Percentiles rank a stretch among this genome's conserved stretches.
Conservation (phyloP, 2,888 invertebrate genomes). For the Odontomyia ornata region DNA sequence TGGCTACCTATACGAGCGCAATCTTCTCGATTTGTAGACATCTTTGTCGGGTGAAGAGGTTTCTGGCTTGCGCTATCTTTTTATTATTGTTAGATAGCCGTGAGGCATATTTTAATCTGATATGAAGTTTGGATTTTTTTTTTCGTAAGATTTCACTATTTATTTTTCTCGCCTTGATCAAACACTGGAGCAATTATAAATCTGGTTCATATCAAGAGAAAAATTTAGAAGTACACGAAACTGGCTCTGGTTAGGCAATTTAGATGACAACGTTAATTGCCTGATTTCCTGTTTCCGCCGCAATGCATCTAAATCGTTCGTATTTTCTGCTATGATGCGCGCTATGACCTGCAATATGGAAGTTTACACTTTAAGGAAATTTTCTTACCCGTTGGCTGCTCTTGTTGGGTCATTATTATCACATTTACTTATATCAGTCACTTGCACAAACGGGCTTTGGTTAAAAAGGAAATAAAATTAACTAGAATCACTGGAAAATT, state of each 20-base stretch:
- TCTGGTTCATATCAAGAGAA: neutral
- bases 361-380: neutral
- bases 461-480: no score
- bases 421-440: no score
- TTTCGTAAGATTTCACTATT: neutral
- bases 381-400: neutral
- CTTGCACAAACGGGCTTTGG: no score
- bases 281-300: neutral
- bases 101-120: slow-evolving; percentile 27
- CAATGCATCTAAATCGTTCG: slow-evolving; percentile 22
- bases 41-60: neutral
- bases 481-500: no score
- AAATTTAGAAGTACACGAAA: no score
- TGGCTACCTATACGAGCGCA: neutral
- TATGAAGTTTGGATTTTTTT: neutral
- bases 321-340: neutral
- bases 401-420: neutral
- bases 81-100: slow-evolving; percentile 3
- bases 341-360: slow-evolving; percentile 1
- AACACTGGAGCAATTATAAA: neutral
- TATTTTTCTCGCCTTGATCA: neutral
- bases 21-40: neutral
- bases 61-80: slow-evolving; percentile 32
- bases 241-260: neutral
- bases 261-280: neutral